Conservation (phyloP, 2,888 invertebrate genomes). For the Alviniconcha strummeri region DNA sequence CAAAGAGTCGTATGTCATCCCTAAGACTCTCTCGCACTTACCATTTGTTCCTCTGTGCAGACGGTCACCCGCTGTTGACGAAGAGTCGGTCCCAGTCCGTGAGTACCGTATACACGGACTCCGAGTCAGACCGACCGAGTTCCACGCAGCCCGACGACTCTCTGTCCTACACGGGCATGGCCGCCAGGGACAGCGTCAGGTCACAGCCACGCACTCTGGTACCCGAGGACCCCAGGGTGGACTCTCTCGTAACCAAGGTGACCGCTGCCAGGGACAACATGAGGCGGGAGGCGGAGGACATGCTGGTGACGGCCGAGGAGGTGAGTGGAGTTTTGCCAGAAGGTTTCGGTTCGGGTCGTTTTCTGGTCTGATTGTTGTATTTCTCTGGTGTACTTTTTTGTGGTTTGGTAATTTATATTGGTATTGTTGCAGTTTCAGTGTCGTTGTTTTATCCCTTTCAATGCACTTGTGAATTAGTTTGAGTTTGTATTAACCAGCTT, state of each 20-base stretch:
- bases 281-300: constrained; percentile 29
- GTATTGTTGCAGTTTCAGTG: too few relatives aligned
- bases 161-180: background rate
- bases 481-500: too few relatives aligned
- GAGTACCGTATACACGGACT: constrained; percentile 34
- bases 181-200: constrained; percentile 14
- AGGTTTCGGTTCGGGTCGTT: too few relatives aligned
- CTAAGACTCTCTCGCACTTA: too few relatives aligned
- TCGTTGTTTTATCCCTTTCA: too few relatives aligned
- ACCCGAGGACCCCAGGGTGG: background rate
- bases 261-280: background rate
- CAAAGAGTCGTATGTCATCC: constrained; percentile 2
- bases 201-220: background rate
- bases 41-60: constrained; percentile 14
- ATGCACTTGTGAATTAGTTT: too few relatives aligned
- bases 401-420: too few relatives aligned
- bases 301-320: constrained; percentile 28
- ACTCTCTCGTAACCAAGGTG: constrained; percentile 3
- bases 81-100: constrained; percentile 22
- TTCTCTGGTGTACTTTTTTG: too few relatives aligned
- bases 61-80: constrained; percentile 35
- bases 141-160: background rate
- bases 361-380: too few relatives aligned
- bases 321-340: background rate
- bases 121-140: constrained; percentile 32